Evolutionary conservation across 1,140 invertebrate species (phyloP).

Genomic region (Elymnias hypermnestra): DNA sequence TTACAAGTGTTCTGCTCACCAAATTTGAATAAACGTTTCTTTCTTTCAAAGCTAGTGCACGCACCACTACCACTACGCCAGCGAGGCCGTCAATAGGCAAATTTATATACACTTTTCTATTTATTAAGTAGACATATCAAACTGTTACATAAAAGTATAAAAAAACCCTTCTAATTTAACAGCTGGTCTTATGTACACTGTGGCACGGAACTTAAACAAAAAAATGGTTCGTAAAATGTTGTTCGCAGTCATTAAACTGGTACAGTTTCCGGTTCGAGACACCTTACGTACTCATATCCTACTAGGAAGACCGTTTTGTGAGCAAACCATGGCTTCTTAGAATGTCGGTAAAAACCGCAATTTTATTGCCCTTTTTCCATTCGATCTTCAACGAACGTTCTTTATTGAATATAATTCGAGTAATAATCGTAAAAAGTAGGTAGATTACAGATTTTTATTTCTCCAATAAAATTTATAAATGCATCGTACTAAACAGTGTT

Average conservation of each 20-base stretch:
- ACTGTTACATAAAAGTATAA: no score
- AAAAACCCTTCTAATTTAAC: no score
- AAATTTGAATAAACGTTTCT: no score
- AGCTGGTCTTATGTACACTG: no score
- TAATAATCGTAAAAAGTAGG: background rate
- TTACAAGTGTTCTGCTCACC: no score
- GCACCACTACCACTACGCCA: no score
- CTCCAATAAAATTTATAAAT: background rate
- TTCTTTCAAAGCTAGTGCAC: no score
- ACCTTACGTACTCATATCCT: slow-evolving; percentile 10
- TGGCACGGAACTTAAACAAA: slow-evolving; percentile 2
- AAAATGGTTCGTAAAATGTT: slow-evolving; percentile 15
- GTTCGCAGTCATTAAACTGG: slow-evolving; percentile 32
- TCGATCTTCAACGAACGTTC: background rate
- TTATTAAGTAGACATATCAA: no score
- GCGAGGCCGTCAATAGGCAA: no score
- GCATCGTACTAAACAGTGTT: no score
- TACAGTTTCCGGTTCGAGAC: slow-evolving; percentile 39
- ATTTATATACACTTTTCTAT: no score
- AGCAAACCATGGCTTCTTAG: background rate
- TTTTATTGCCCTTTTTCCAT: background rate
- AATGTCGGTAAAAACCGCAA: slow-evolving; percentile 4
- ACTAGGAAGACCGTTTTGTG: slow-evolving; percentile 13
- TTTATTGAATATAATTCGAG: background rate
- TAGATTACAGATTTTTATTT: background rate